phyloP scores from a whole-genome alignment of 92 coral and sea anemone species.

The Blastomussa wellsi region DNA sequence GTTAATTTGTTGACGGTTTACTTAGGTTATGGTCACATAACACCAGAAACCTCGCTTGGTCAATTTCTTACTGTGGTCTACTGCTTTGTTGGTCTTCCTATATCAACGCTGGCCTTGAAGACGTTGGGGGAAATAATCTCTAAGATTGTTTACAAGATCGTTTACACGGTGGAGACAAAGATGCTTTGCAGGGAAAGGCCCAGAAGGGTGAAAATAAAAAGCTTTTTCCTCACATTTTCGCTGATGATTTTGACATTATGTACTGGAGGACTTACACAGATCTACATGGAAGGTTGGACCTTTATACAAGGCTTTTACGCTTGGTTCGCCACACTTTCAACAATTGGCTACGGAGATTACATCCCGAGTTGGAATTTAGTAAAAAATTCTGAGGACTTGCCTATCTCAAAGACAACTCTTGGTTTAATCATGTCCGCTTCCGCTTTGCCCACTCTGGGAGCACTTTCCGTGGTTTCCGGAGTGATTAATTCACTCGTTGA shows the following conservation, averaged over 20 bases:
- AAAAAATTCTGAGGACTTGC: not conserved
- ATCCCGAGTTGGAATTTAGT: constrained; percentile 1
- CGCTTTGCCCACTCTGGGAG: not conserved
- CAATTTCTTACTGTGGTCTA: constrained; percentile 33
- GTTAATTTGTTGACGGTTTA: not conserved
- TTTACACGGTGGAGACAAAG: constrained; percentile 1
- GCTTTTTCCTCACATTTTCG: not conserved
- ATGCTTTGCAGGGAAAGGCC: not conserved
- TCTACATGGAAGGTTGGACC: constrained; percentile 6
- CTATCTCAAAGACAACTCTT: not conserved
- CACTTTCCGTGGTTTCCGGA: constrained; percentile 26
- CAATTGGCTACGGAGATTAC: constrained; percentile 33
- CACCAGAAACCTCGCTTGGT: constrained; percentile 53
- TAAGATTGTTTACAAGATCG: not conserved
- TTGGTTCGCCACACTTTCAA: constrained; percentile 17
- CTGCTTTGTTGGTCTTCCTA: constrained; percentile 48
- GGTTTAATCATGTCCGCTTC: not conserved
- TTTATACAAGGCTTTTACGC: constrained; percentile 31
- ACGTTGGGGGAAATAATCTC: constrained; percentile 39
- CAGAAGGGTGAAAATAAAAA: constrained; percentile 6
- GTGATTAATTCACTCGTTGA: constrained; percentile 18
- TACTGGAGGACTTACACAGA: not conserved
- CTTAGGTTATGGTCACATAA: constrained; percentile 22
- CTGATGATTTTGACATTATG: not conserved
- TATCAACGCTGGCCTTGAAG: constrained; percentile 44